Evolutionary conservation across 2,888 invertebrate genomes (phyloP).

Genomic region (Callimorpha dominula): DNA sequence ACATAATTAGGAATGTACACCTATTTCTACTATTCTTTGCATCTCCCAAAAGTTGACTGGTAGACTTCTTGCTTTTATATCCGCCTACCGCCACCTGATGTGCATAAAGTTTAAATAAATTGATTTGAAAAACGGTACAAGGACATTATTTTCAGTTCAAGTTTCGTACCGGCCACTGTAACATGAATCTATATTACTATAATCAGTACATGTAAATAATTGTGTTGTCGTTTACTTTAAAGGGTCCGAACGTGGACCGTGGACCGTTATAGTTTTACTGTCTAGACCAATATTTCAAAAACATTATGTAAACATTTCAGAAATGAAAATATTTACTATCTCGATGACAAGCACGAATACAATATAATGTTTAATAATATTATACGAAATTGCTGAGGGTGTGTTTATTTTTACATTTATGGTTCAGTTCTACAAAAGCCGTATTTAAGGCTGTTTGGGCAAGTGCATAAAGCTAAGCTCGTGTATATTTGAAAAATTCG

Average conservation of each 20-base stretch:
- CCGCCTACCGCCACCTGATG: too few relatives aligned
- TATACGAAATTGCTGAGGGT: background rate
- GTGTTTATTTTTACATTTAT: background rate
- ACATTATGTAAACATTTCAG: conserved; percentile 3
- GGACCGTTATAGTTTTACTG: conserved; percentile 21
- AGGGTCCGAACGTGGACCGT: conserved; percentile 13
- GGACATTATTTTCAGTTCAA: background rate
- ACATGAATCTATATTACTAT: background rate
- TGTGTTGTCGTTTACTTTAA: conserved; percentile 11
- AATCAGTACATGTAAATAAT: background rate
- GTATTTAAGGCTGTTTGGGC: background rate
- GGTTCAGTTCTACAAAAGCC: background rate
- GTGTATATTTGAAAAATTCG: too few relatives aligned
- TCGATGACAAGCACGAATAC: background rate
- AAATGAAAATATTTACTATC: conserved; percentile 12
- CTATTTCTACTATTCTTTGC: too few relatives aligned
- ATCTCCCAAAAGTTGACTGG: too few relatives aligned
- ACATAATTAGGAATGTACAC: too few relatives aligned
- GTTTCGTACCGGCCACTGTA: background rate
- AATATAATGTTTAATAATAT: background rate
- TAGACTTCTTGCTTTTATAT: too few relatives aligned
- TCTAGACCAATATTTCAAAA: conserved; percentile 43
- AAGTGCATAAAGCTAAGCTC: too few relatives aligned
- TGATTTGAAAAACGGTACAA: too few relatives aligned
- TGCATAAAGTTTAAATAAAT: too few relatives aligned